Evolutionary conservation across 1,140 invertebrate genomes (phyloP).

Genomic region (Calephelis virginiensis): DNA sequence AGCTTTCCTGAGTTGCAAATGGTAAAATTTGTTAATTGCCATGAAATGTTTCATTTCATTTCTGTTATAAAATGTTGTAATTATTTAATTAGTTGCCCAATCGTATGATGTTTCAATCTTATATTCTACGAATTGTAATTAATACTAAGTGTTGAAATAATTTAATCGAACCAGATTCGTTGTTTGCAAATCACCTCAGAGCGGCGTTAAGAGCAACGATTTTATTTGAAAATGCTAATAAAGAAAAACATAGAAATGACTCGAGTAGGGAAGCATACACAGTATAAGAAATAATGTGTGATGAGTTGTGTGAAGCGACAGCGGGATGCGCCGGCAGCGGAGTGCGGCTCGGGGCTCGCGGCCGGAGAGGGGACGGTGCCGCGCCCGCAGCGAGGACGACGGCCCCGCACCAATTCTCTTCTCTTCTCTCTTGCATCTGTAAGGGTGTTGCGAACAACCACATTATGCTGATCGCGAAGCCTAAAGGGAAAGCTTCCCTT

Average conservation of each 20-base stretch:
- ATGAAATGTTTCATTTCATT: no score
- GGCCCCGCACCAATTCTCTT: constrained; percentile 35
- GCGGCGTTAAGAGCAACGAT: constrained; percentile 53
- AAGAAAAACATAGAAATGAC: constrained; percentile 51
- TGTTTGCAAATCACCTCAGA: constrained; percentile 25
- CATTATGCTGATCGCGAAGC: constrained; percentile 75
- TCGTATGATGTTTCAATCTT: no score
- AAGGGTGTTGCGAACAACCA: constrained; percentile 76
- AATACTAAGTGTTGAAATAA: background rate
- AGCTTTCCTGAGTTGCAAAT: no score
- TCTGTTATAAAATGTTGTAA: no score
- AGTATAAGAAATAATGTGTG: constrained; percentile 37
- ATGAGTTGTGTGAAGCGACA: constrained; percentile 28
- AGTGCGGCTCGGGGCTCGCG: constrained; percentile 27
- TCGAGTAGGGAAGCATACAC: constrained; percentile 63
- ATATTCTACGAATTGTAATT: no score
- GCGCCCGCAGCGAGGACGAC: constrained; percentile 34
- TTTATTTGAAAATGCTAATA: constrained; percentile 7
- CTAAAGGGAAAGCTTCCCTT: constrained; percentile 65
- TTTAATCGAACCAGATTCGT: constrained; percentile 14
- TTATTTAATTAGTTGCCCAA: no score
- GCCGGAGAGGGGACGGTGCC: constrained; percentile 29
- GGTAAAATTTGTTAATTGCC: no score
- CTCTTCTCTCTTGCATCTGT: constrained; percentile 70
- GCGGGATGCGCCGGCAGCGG: constrained; percentile 22